These are phyloP conservation scores for Prolemur simus DNA, from an alignment of 2,113 vertebrate species.

Conservation along the genomic window DNA sequence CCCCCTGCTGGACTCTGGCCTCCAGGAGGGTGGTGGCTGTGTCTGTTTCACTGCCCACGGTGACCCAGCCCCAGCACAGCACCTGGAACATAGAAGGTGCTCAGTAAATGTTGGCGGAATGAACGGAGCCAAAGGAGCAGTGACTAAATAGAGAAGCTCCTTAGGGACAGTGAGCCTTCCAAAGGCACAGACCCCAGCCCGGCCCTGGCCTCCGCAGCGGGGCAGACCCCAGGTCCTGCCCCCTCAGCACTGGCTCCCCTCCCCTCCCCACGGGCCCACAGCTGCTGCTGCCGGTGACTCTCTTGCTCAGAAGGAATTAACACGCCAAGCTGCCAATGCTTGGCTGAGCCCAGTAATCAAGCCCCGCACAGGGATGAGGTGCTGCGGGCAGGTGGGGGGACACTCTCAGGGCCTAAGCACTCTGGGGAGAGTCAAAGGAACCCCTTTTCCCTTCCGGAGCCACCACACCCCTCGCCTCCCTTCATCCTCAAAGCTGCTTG, in stretches of 20 bases:
- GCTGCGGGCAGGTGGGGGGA: not conserved
- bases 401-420: not conserved
- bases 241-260: not conserved
- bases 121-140: not conserved
- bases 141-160: not conserved
- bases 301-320: not conserved
- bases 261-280: too few relatives aligned
- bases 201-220: not conserved
- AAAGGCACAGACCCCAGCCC: not conserved
- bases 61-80: not conserved
- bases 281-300: not conserved
- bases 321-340: not conserved
- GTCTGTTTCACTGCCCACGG: not conserved
- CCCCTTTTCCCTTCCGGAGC: not conserved
- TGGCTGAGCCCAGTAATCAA: not conserved
- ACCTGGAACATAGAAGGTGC: accelerated
- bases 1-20: not conserved
- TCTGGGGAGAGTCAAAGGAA: not conserved
- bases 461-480: not conserved
- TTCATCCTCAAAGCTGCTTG: not conserved
- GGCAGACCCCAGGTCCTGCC: not conserved
- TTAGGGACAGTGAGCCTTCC: not conserved
- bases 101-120: not conserved
- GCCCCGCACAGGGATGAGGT: not conserved
- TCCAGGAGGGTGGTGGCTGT: not conserved